phyloP scores from a whole-genome alignment of 92 coral and sea anemone genomes.

The Meandrina meandrites region DNA sequence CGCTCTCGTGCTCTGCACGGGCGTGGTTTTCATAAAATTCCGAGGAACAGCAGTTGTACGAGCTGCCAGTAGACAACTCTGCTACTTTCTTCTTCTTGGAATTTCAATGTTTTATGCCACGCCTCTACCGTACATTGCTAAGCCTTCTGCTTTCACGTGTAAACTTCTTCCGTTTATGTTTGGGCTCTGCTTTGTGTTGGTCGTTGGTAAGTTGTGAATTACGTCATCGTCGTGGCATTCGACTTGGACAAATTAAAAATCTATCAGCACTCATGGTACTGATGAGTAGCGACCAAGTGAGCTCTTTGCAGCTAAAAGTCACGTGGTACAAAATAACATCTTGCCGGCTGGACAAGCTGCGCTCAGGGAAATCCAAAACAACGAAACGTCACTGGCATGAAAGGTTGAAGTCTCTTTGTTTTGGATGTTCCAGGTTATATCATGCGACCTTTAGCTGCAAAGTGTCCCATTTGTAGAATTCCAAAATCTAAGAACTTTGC shows the following conservation, averaged over 20 bases:
- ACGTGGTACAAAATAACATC: too few species aligned
- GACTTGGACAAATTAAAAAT: not conserved
- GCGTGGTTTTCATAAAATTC: slow-evolving; percentile 46
- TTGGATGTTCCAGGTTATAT: too few species aligned
- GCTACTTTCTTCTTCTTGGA: slow-evolving; percentile 64
- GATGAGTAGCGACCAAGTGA: too few species aligned
- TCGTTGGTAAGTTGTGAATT: slow-evolving; percentile 67
- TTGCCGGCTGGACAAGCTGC: too few species aligned
- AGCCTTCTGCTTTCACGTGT: slow-evolving; percentile 58
- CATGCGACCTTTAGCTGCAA: not conserved
- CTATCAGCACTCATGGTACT: not conserved
- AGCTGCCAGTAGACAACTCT: slow-evolving; percentile 80
- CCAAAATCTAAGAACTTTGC: not conserved
- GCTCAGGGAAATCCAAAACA: too few species aligned
- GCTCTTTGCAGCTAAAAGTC: too few species aligned
- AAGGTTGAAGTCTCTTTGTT: too few species aligned
- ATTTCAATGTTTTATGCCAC: slow-evolving; percentile 67
- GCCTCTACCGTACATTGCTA: slow-evolving; percentile 51
- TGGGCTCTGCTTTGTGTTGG: slow-evolving; percentile 67
- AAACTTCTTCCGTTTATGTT: slow-evolving; percentile 61
- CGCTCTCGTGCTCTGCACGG: slow-evolving; percentile 40
- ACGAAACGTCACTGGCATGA: too few species aligned
- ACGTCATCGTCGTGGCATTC: not conserved
- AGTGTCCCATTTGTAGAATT: not conserved
- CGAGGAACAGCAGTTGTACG: slow-evolving; percentile 69